phyloP scores from a whole-genome alignment of 2,113 vertebrate genomes.

The Pseudolaguvia tuberculata region DNA sequence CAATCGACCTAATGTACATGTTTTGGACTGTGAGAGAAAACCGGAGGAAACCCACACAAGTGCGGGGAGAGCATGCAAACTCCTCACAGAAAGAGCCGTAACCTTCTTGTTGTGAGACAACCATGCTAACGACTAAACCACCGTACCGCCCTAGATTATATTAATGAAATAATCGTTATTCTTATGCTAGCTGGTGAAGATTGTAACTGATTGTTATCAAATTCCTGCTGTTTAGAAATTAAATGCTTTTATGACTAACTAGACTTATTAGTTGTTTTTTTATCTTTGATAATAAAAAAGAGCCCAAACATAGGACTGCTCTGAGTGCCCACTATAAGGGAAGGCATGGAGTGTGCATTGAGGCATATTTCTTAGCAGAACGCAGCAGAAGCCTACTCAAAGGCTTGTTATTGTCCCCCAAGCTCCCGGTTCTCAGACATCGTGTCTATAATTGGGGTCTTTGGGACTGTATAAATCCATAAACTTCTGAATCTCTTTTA shows the following conservation, averaged over 20 bases:
- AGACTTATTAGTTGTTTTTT: too few species aligned
- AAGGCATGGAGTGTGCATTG: background rate
- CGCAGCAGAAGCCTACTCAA: background rate
- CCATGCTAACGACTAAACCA: too few species aligned
- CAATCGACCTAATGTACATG: too few species aligned
- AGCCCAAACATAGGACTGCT: background rate
- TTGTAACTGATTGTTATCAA: background rate
- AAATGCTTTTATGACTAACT: background rate
- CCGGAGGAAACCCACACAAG: too few species aligned
- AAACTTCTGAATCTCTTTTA: constrained; percentile 26
- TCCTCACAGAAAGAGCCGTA: too few species aligned
- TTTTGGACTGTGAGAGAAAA: too few species aligned
- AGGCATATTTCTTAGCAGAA: constrained; percentile 17
- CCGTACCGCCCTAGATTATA: too few species aligned
- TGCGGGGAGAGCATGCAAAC: too few species aligned
- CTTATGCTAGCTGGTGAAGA: background rate
- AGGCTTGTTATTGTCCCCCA: constrained; percentile 21
- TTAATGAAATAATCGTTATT: too few species aligned
- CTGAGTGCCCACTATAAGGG: background rate
- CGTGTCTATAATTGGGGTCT: constrained; percentile 28
- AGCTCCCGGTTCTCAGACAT: background rate
- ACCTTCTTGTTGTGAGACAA: too few species aligned
- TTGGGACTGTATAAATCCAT: constrained; percentile 33
- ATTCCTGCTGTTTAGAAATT: background rate
- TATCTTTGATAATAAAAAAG: background rate